These are phyloP conservation scores for Pinna nobilis DNA, from an alignment of 1,140 invertebrate species.

Conservation along the genomic window DNA sequence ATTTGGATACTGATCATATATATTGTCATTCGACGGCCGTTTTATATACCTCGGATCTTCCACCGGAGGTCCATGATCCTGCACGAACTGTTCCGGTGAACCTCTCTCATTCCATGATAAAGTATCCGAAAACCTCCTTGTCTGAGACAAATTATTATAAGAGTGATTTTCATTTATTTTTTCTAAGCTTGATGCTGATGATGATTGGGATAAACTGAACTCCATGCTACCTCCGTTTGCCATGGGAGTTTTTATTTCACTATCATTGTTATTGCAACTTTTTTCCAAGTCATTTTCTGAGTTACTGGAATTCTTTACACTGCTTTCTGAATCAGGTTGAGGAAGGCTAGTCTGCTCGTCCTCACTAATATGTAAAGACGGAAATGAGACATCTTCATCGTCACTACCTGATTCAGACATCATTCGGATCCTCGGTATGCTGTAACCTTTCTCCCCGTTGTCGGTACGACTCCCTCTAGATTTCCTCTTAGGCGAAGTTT, in stretches of 20 bases:
- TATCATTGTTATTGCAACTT: no score
- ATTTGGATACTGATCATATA: no score
- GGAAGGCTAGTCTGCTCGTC: slow-evolving; percentile 39
- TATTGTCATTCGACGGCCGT: no score
- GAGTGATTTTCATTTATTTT: no score
- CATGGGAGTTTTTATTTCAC: no score
- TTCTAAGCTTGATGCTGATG: no score
- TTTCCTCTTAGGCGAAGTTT: not conserved
- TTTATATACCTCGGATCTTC: slow-evolving; percentile 16
- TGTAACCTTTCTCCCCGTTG: not conserved
- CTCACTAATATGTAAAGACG: slow-evolving; percentile 48
- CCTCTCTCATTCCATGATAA: slow-evolving; percentile 47
- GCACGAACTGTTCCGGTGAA: slow-evolving; percentile 40
- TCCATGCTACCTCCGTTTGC: no score
- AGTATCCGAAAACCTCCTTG: slow-evolving; percentile 20
- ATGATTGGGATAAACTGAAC: no score
- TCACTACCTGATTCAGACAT: slow-evolving; percentile 40
- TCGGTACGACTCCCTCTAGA: not conserved
- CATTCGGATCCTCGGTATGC: slow-evolving; percentile 23
- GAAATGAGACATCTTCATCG: slow-evolving; percentile 37
- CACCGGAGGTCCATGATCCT: slow-evolving; percentile 6
- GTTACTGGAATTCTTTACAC: no score
- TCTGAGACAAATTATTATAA: not conserved
- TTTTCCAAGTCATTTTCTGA: no score
- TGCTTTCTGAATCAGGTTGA: no score